Base-by-base conservation (phyloP, 2,888 invertebrate genomes). In the Andrena flavipes region DNA sequence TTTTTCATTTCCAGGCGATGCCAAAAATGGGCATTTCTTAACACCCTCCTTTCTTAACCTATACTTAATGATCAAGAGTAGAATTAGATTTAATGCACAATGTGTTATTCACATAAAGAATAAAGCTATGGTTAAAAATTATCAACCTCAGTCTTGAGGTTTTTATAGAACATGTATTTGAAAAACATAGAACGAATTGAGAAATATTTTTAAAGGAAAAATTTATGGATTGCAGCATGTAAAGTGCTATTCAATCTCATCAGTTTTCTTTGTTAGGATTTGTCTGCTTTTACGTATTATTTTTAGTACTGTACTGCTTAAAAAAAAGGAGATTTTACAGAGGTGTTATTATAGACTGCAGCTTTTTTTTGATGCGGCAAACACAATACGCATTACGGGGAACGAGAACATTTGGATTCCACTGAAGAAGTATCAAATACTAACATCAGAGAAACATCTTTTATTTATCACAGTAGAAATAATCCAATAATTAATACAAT, bases 401-500 rank as follows among this genome's bases (percentile, higher is more conserved):
- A 54, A 6, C 30, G 10, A 20, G n/a, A 54, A 13, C n/a, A 35
- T 3, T 26, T 26, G 42, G 26, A 35, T 62, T 62, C 33, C 13
- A 63, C 26, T n/a, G 8, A 63, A 59, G 13, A 62, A 33, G 26
- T 64, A 56, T 76, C 29, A 20, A 20, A 33, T 51, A 62, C 33
- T 67, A 26, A 62, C 33, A 20, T 33, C 26, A 26, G 59, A 13
- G n/a, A 26, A 33, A 35, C 29, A 26, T 2, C 60, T 62, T 33
- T 68, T 68, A 49, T 33, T 60, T 60, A 60, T 51, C 26, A 51
- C 33, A 33, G 42, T 68, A 69, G 5, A 23, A 20, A 62, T 76
- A 69, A 10, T 49, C 29, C 42, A 16, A 63, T 35, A 64, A 64
- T 42, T 42, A 23, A 64, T 20, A 23, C 10, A 42, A 51, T 2